Conservation (phyloP, 2,797 vertebrate species). For the Linurgus olivaceus region DNA sequence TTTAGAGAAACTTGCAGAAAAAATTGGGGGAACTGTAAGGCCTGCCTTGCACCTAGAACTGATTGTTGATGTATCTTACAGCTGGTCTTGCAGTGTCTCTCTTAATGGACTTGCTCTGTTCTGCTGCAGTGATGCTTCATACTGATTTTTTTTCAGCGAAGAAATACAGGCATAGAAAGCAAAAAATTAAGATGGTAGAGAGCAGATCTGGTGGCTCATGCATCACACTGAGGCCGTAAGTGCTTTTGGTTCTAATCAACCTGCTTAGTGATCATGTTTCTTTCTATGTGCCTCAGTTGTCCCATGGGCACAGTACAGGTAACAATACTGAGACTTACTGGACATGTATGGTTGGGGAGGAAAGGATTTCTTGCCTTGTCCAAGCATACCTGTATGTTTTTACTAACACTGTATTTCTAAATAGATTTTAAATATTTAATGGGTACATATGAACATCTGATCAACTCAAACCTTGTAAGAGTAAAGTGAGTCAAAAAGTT, state of each 20-base stretch:
- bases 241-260: background rate
- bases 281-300: background rate
- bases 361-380: background rate
- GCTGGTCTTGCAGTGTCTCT: background rate
- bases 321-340: background rate
- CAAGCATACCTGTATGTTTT: background rate
- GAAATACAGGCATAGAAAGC: background rate
- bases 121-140: background rate
- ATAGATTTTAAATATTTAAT: background rate
- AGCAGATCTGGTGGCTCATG: background rate
- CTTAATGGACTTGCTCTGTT: background rate
- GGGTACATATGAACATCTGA: background rate
- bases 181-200: background rate
- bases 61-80: background rate
- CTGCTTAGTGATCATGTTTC: background rate
- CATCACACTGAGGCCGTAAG: background rate
- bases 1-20: background rate
- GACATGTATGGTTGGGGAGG: background rate
- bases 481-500: background rate
- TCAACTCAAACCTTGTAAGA: background rate
- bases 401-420: background rate
- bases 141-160: background rate
- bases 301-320: background rate
- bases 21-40: background rate
- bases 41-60: background rate